Percentiles rank a stretch among this genome's conserved stretches.
Evolutionary conservation across 2,888 invertebrate genomes (phyloP).

Genomic region (Mimas tiliae): DNA sequence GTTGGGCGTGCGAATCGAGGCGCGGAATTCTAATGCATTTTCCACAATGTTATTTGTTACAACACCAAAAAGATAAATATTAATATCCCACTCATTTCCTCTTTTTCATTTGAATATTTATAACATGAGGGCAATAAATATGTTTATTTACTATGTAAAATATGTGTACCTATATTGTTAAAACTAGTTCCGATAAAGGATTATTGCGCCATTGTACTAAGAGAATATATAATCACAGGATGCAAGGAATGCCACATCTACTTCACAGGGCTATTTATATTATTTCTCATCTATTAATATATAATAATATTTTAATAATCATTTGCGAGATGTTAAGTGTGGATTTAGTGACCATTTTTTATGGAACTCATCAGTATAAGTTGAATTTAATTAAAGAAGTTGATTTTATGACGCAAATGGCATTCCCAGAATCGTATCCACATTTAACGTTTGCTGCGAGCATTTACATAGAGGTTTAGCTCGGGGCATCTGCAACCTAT

Average conservation of each 20-base stretch:
- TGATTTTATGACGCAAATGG: slow-evolving; percentile 8
- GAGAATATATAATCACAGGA: slow-evolving; percentile 1
- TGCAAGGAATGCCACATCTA: slow-evolving; percentile 7
- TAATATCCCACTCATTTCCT: slow-evolving; percentile 1
- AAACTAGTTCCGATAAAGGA: slow-evolving; percentile 19
- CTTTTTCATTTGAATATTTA: slow-evolving; percentile 3
- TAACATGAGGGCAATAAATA: not conserved
- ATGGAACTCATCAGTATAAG: not conserved
- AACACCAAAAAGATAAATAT: not conserved
- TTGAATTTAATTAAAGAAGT: slow-evolving; percentile 4
- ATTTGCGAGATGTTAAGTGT: not conserved
- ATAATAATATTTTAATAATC: not conserved
- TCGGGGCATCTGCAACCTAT: slow-evolving; percentile 21
- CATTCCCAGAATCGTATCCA: slow-evolving; percentile 14
- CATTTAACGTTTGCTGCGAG: slow-evolving; percentile 7
- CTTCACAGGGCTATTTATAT: slow-evolving; percentile 3
- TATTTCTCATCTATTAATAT: not conserved
- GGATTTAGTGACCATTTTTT: not conserved
- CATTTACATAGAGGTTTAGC: slow-evolving; percentile 7
- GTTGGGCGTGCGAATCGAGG: not conserved
- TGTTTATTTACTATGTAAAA: not conserved
- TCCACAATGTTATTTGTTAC: slow-evolving; percentile 7
- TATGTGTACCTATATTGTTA: not conserved
- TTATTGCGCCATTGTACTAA: slow-evolving; percentile 7
- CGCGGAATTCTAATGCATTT: slow-evolving; percentile 2